Percentiles rank a stretch among this genome's conserved stretches.
Conservation (phyloP, 2,797 vertebrate species). For the Gorsachius magnificus region DNA sequence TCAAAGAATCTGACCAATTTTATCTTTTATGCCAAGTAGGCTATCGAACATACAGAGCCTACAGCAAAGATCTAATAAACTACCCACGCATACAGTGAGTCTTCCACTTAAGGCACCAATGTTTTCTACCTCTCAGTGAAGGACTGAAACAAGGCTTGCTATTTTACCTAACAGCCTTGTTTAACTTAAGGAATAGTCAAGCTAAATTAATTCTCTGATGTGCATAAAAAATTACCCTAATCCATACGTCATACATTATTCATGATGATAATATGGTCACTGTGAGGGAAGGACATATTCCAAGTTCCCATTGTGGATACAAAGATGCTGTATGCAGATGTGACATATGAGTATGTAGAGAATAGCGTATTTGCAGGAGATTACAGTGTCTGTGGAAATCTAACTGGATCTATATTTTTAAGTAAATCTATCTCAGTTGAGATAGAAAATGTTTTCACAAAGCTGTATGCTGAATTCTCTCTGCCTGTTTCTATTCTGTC, state of each 20-base stretch:
- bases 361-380: not conserved
- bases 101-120: not conserved
- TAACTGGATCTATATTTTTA: not conserved
- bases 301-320: not conserved
- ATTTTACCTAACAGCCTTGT: not conserved
- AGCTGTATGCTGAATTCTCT: not conserved
- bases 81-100: not conserved
- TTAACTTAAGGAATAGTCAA: not conserved
- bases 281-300: not conserved
- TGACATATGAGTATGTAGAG: not conserved
- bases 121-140: not conserved
- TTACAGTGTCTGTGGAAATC: not conserved
- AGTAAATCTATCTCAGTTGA: not conserved
- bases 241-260: not conserved
- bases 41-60: not conserved
- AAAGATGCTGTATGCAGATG: not conserved
- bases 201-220: not conserved
- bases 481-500: not conserved
- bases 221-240: not conserved
- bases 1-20: not conserved
- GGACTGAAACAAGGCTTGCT: not conserved
- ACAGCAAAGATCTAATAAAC: slow-evolving; percentile 4
- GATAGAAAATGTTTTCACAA: not conserved
- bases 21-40: not conserved
- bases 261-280: not conserved